phyloP scores from a whole-genome alignment of 2,113 vertebrate genomes.

The Cromileptes altivelis region DNA sequence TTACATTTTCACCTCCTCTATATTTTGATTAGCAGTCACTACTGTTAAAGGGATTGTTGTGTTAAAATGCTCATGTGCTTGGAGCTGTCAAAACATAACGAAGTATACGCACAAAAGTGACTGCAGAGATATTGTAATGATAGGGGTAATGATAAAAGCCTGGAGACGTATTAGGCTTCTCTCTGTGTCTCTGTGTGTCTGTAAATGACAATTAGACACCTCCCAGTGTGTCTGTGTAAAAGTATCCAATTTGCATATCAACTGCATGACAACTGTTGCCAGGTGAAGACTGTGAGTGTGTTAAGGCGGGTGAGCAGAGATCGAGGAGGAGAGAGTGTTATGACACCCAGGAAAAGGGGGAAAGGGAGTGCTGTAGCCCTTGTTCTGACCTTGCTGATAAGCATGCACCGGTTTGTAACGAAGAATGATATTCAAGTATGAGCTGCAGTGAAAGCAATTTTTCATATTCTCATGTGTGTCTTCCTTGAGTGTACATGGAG shows the following conservation, averaged over 20 bases:
- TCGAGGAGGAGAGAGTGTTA: background rate
- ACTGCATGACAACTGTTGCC: too few relatives aligned
- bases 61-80: background rate
- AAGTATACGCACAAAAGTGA: background rate
- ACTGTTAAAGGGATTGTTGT: background rate
- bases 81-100: background rate
- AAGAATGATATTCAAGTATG: background rate
- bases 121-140: background rate
- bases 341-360: too few relatives aligned
- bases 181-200: background rate
- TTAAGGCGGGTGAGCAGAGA: background rate
- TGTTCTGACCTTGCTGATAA: constrained; percentile 7
- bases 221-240: background rate
- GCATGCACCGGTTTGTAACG: background rate
- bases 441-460: background rate
- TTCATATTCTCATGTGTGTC: background rate
- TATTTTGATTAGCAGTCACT: background rate
- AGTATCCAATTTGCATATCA: background rate
- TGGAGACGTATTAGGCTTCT: too few relatives aligned
- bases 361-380: background rate
- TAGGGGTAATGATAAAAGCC: background rate
- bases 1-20: background rate
- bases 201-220: background rate
- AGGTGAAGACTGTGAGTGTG: background rate
- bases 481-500: background rate